Base-by-base conservation (phyloP, 2,797 vertebrate genomes). In the Taeniopygia guttata region DNA sequence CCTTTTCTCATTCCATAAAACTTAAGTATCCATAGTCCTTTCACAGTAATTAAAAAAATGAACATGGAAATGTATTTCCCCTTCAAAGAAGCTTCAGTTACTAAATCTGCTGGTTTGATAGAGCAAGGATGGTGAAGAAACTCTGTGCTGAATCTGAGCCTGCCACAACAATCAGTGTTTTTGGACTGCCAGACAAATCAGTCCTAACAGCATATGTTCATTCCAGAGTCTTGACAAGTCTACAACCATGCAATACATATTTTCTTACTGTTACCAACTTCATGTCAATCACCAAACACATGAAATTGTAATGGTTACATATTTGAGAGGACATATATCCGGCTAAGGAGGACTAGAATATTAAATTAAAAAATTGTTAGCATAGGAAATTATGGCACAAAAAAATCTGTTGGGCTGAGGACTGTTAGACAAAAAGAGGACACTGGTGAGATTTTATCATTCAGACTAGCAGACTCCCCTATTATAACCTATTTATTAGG, bases 171-270 rank as follows among this genome's bases (percentile, higher is more conserved):
- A 91, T 84, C 64, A 69, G 45, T 12, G 74, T 36, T 95, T 90
- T 81, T 52, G 32, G 59, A 84, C 51, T 89, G 76, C 20, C 74
- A 96, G 76, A 92, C 66, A 88, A 84, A 94, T 87, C 79, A 90
- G 42, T 89, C 66, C 70, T 72, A 93, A 51, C 32, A 93, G 62
- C 70, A 70, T 62, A 62, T 49, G 80, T 72, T 93, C 54, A 54
- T 97, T 88, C 70, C 91, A 86, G 43, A 68, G 60, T 58, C 49
- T 68, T 2, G n/a, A 45, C 25, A 88, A 75, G 58, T 48, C 69
- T 83, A 10, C 51, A 87, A 69, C 52, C 64, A 89, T 38, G 62
- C 40, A 84, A 56, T 43, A 66, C 30, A 8, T 64, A 60, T 93
- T 92, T 92, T 84, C 74, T 59, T 84, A 80, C 49, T 74, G 51